These are phyloP conservation scores for Stenolophus ochropezus DNA, from an alignment of 2,888 invertebrate species.

Conservation along the genomic window DNA sequence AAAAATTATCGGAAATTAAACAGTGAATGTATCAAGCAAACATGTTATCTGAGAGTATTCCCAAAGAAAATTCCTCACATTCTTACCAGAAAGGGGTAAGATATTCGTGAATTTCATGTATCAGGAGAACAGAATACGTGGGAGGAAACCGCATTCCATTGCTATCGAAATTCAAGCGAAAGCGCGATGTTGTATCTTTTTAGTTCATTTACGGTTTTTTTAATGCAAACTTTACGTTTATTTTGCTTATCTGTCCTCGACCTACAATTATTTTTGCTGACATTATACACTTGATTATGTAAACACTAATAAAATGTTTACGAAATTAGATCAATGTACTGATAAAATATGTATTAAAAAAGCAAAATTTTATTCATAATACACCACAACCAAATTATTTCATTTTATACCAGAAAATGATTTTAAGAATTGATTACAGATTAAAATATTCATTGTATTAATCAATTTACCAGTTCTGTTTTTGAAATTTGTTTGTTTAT, in stretches of 20 bases:
- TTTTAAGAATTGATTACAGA: too few relatives aligned
- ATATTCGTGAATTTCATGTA: slow-evolving; percentile 70
- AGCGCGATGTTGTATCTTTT: neutral
- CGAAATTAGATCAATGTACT: too few relatives aligned
- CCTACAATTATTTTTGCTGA: neutral
- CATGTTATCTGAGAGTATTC: slow-evolving; percentile 65
- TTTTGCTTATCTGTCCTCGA: neutral
- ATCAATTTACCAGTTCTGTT: too few relatives aligned
- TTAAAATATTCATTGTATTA: too few relatives aligned
- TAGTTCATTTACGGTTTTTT: neutral
- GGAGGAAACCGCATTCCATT: neutral
- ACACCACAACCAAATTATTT: too few relatives aligned
- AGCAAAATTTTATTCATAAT: too few relatives aligned
- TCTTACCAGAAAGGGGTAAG: slow-evolving; percentile 71
- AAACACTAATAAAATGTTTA: too few relatives aligned
- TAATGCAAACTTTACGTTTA: neutral
- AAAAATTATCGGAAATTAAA: slow-evolving; percentile 71
- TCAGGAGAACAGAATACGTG: slow-evolving; percentile 66
- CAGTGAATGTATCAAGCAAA: slow-evolving; percentile 68
- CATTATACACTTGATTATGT: neutral
- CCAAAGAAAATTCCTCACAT: slow-evolving; percentile 64
- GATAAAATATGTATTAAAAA: too few relatives aligned
- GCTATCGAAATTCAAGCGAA: neutral
- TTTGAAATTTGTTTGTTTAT: too few relatives aligned
- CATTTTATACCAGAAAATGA: too few relatives aligned